Evolutionary conservation across 2,113 vertebrate genomes (phyloP).

Genomic region (Saimiri boliviensis): DNA sequence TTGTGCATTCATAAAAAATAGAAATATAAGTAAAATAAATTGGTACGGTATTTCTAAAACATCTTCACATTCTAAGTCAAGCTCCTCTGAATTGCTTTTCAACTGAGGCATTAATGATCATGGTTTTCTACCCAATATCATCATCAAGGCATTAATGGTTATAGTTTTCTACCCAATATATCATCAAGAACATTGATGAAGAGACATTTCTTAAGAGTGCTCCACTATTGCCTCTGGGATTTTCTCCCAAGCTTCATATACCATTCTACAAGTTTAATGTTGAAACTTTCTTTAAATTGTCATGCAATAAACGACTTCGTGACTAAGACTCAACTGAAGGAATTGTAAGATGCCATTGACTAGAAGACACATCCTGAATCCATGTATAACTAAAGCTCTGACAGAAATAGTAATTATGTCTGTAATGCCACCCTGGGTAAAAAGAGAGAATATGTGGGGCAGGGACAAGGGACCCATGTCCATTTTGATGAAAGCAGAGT

Average conservation of each 20-base stretch:
- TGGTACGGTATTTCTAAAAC: neutral
- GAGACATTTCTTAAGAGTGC: neutral
- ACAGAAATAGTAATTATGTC: neutral
- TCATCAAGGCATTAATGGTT: neutral
- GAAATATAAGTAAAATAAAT: neutral
- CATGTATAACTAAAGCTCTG: neutral
- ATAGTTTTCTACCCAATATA: neutral
- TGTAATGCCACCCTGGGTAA: neutral
- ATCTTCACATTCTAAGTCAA: neutral
- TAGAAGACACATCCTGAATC: neutral
- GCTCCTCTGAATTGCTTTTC: conserved; percentile 26
- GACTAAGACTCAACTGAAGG: neutral
- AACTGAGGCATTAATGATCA: neutral
- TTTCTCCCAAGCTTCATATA: neutral
- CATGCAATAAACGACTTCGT: neutral
- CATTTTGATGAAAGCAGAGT: neutral
- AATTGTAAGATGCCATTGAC: neutral
- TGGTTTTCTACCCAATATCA: neutral
- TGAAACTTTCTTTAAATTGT: conserved; percentile 18
- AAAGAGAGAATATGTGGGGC: neutral
- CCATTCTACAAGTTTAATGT: neutral
- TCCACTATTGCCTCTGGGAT: neutral
- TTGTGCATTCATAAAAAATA: neutral
- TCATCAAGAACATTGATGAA: neutral
- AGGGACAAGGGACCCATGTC: neutral